Evolutionary conservation across 2,888 invertebrate genomes (phyloP).

Genomic region (Isotomurus palustris): DNA sequence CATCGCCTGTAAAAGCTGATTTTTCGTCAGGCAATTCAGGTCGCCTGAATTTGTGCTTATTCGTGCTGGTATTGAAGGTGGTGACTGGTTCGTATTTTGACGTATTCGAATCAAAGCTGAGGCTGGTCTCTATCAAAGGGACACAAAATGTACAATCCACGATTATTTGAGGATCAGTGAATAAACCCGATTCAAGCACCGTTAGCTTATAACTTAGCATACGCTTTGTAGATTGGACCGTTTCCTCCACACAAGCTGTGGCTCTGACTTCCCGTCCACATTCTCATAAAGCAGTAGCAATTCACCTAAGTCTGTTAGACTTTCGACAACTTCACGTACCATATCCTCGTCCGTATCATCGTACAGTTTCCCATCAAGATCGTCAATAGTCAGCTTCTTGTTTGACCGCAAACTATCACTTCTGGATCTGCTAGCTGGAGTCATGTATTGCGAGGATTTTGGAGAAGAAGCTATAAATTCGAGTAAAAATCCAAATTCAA

Average conservation of each 20-base stretch:
- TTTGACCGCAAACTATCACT: constrained; percentile 3
- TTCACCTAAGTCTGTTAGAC: constrained; percentile 1
- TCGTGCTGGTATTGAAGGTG: not conserved
- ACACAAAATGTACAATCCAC: not conserved
- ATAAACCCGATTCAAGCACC: not conserved
- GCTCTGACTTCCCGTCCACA: constrained; percentile 5
- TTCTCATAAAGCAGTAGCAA: constrained; percentile 4
- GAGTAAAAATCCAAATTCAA: too few species aligned
- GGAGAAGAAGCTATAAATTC: too few species aligned
- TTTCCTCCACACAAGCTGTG: constrained; percentile 10
- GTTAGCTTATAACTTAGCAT: not conserved
- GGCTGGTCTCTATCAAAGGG: constrained; percentile 5
- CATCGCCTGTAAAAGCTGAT: constrained; percentile 9
- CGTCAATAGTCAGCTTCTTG: constrained; percentile 7
- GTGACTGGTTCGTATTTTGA: not conserved
- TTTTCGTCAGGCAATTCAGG: constrained; percentile 1
- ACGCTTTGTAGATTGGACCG: constrained; percentile 11
- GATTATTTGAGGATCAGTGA: not conserved
- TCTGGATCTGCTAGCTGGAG: constrained; percentile 5
- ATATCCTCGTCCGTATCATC: constrained; percentile 12
- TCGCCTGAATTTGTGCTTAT: not conserved
- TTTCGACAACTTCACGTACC: constrained; percentile 10
- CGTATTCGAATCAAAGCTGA: constrained; percentile 5
- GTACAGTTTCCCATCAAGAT: constrained; percentile 8
- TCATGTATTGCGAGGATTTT: constrained; percentile 2